Evolutionary conservation across 2,797 vertebrate genomes (phyloP).

Genomic region (Catamblyrhynchus diadema): DNA sequence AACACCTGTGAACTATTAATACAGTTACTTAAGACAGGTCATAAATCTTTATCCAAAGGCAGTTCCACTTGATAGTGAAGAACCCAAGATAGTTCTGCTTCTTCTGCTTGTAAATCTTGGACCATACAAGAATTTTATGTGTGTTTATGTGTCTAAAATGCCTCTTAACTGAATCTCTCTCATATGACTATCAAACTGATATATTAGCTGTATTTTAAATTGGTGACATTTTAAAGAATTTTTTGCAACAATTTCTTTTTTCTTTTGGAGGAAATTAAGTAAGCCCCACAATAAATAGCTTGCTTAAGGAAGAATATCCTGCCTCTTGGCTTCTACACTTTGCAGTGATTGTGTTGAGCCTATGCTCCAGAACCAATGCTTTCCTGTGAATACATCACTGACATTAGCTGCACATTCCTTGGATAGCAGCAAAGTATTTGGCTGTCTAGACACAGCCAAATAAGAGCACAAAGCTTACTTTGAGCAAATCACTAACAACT

Average conservation of each 20-base stretch:
- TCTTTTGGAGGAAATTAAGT: not conserved
- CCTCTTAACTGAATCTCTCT: not conserved
- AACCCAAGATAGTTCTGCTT: not conserved
- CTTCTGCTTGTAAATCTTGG: not conserved
- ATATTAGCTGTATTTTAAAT: not conserved
- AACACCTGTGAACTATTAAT: not conserved
- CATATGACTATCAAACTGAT: not conserved
- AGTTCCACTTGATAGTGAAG: not conserved
- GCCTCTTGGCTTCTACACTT: not conserved
- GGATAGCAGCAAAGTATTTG: constrained; percentile 53
- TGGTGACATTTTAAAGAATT: not conserved
- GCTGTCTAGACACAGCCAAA: constrained; percentile 71
- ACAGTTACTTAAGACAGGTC: not conserved
- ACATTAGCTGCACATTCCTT: constrained; percentile 66
- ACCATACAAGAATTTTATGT: not conserved
- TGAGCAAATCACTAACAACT: constrained; percentile 64
- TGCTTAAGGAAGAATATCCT: not conserved
- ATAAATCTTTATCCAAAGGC: not conserved
- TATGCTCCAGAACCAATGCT: constrained; percentile 41
- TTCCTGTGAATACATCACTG: constrained; percentile 53
- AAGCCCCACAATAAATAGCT: not conserved
- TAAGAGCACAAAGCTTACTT: constrained; percentile 65
- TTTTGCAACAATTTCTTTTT: not conserved
- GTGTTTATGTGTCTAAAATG: not conserved
- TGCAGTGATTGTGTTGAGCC: not conserved